Evolutionary conservation across 2,888 invertebrate species (phyloP).

Genomic region (Oligia latruncula): DNA sequence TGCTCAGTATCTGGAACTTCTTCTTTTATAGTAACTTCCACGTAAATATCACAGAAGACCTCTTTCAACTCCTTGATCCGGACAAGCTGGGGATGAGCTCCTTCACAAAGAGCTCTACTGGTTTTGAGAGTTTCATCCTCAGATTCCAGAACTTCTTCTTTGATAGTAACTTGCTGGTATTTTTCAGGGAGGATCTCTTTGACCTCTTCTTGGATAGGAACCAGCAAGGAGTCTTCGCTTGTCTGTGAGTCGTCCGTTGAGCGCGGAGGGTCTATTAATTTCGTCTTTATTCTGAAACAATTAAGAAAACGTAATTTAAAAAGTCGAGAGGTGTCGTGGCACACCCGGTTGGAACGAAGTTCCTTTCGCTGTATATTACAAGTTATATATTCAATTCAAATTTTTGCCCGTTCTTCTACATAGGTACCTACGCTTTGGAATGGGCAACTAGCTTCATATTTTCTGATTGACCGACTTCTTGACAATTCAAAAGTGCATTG

Average conservation of each 20-base stretch:
- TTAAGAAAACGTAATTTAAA: neutral
- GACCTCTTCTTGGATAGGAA: conserved; percentile 22
- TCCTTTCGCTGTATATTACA: neutral
- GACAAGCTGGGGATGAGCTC: neutral
- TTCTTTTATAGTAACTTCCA: conserved; percentile 33
- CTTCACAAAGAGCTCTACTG: neutral
- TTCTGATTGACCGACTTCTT: too few species aligned
- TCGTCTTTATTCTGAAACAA: neutral
- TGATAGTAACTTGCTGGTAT: conserved; percentile 21
- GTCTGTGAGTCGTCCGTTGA: neutral
- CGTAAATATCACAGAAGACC: neutral
- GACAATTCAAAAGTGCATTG: too few species aligned
- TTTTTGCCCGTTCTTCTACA: too few species aligned
- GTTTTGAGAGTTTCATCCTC: conserved; percentile 8
- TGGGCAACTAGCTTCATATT: too few species aligned
- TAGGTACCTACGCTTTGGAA: too few species aligned
- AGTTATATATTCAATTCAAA: too few species aligned
- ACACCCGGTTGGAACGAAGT: neutral
- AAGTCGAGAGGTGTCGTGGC: neutral
- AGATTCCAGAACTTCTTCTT: neutral
- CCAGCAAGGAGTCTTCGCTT: neutral
- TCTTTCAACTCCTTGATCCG: conserved; percentile 3
- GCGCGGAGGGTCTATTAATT: neutral
- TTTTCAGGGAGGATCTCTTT: neutral
- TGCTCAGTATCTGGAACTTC: neutral